phyloP scores from a whole-genome alignment of 2,113 vertebrate species.

The Acanthisitta chloris region DNA sequence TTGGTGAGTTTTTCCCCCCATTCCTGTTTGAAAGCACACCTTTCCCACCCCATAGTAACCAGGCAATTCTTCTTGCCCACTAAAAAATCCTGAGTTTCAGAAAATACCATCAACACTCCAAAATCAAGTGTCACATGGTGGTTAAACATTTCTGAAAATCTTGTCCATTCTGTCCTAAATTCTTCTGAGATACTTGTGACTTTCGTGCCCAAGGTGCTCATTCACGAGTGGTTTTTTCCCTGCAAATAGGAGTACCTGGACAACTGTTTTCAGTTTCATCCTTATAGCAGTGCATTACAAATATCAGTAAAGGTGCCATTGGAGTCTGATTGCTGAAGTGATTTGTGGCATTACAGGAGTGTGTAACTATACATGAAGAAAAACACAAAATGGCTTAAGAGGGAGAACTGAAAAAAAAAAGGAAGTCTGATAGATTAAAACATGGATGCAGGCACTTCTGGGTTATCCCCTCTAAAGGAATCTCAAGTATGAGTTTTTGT shows the following conservation, averaged over 20 bases:
- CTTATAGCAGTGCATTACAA: neutral
- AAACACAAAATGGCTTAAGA: neutral
- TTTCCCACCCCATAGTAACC: neutral
- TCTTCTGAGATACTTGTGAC: neutral
- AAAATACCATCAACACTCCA: neutral
- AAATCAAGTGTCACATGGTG: neutral
- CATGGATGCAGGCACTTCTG: fast-evolving
- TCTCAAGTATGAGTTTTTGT: neutral
- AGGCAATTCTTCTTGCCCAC: neutral
- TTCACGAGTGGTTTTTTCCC: neutral
- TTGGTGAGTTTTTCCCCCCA: neutral
- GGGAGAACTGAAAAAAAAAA: neutral
- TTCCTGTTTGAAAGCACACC: neutral
- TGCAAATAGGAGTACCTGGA: neutral
- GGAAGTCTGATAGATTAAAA: neutral
- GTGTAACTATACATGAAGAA: neutral
- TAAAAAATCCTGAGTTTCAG: neutral
- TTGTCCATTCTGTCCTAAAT: neutral
- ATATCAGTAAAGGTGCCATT: neutral
- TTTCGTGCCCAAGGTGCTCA: neutral
- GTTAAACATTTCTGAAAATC: neutral
- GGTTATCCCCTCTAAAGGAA: neutral
- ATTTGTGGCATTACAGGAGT: neutral
- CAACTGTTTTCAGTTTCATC: neutral
- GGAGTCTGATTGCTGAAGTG: neutral